Percentiles rank a stretch among this genome's conserved stretches.
Evolutionary conservation across 2,888 invertebrate species (phyloP).

Genomic region (Hydrotaea diabolus): DNA sequence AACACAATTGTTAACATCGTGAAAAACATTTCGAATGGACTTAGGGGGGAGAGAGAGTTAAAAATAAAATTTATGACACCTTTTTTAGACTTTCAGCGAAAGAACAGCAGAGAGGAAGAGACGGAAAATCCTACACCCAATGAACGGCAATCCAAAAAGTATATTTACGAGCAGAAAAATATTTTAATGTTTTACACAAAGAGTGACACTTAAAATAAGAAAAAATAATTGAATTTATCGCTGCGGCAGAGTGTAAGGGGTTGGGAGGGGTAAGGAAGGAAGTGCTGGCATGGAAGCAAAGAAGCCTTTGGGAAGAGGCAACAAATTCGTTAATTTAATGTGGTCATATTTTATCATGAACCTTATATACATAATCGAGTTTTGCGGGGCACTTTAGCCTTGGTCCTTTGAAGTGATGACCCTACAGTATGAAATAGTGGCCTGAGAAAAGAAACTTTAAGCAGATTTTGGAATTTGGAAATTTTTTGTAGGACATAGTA

Average conservation of each 20-base stretch:
- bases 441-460: neutral
- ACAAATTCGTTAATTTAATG: constrained; percentile 32
- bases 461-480: too few relatives aligned
- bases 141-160: constrained; percentile 18
- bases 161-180: constrained; percentile 4
- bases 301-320: neutral
- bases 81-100: neutral
- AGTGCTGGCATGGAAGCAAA: neutral
- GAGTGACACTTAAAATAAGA: constrained; percentile 1
- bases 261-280: neutral
- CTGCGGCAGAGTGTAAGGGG: neutral
- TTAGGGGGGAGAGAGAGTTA: neutral
- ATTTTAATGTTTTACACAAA: constrained; percentile 23
- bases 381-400: neutral
- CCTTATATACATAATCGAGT: constrained; percentile 7
- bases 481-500: too few relatives aligned
- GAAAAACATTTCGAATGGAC: neutral
- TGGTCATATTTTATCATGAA: constrained; percentile 36
- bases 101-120: neutral
- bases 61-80: constrained; percentile 21
- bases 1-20: constrained; percentile 22
- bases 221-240: constrained; percentile 15
- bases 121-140: neutral
- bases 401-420: neutral
- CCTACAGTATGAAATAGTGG: neutral